These are phyloP conservation scores for Crotophaga sulcirostris DNA, from an alignment of 2,113 vertebrate species.

Conservation along the genomic window DNA sequence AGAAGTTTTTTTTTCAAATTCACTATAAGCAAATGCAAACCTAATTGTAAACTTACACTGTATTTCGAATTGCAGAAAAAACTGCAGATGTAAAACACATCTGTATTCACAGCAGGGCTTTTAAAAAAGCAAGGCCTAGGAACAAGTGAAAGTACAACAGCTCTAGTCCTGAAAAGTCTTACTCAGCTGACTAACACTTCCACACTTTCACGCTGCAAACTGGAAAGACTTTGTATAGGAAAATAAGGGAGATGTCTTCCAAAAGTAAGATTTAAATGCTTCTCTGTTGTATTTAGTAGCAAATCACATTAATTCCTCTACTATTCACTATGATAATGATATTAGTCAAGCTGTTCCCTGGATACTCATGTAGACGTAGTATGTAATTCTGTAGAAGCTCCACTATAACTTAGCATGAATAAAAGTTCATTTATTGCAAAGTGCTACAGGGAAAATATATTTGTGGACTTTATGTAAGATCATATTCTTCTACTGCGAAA, in stretches of 20 bases:
- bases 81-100: background rate
- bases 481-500: background rate
- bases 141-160: background rate
- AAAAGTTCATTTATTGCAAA: slow-evolving; percentile 48
- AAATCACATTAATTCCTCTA: slow-evolving; percentile 59
- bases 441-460: slow-evolving; percentile 32
- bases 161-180: background rate
- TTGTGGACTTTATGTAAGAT: background rate
- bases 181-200: background rate
- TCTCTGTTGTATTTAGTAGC: slow-evolving; percentile 26
- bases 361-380: background rate
- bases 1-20: background rate
- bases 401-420: slow-evolving; percentile 45
- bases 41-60: background rate
- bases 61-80: background rate
- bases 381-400: slow-evolving; percentile 12
- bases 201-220: background rate
- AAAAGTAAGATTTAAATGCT: slow-evolving; percentile 50
- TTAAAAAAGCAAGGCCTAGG: background rate
- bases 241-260: slow-evolving; percentile 4
- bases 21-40: background rate
- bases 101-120: background rate
- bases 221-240: background rate
- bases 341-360: slow-evolving; percentile 47
- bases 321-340: slow-evolving; percentile 50